phyloP scores from a whole-genome alignment of 1,140 invertebrate genomes.

The Aphaenogaster floridana region DNA sequence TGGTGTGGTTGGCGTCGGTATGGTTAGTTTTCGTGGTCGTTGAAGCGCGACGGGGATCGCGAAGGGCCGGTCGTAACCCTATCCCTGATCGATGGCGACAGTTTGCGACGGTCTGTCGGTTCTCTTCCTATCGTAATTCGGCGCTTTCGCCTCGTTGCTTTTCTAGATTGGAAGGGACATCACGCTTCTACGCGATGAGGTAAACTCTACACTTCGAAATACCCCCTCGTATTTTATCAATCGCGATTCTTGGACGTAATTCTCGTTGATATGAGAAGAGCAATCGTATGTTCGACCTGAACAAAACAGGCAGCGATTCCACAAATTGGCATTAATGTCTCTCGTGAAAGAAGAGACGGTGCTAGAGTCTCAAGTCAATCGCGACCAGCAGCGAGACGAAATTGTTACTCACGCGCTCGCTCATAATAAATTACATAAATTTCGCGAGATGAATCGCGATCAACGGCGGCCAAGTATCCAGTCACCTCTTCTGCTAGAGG shows the following conservation, averaged over 20 bases:
- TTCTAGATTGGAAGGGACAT: conserved; percentile 54
- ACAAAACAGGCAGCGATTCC: neutral
- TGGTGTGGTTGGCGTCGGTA: conserved; percentile 34
- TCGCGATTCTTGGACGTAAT: neutral
- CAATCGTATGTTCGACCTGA: neutral
- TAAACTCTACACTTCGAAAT: neutral
- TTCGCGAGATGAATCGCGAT: conserved; percentile 46
- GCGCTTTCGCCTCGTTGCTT: conserved; percentile 60
- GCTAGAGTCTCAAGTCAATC: neutral
- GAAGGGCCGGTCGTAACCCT: conserved; percentile 58
- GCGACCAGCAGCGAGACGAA: conserved; percentile 17
- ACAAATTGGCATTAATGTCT: neutral
- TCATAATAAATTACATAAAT: conserved; percentile 22
- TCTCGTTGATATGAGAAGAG: neutral
- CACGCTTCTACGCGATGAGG: neutral
- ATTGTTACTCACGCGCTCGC: conserved; percentile 15
- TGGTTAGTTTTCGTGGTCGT: conserved; percentile 49
- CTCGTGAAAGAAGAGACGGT: neutral
- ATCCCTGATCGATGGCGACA: conserved; percentile 72
- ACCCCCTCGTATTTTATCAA: neutral
- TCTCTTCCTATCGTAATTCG: conserved; percentile 44
- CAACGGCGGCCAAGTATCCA: conserved; percentile 1
- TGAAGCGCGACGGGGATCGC: conserved; percentile 64
- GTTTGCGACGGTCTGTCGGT: conserved; percentile 60
- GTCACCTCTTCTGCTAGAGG: neutral